Evolutionary conservation across 2,797 vertebrate genomes (phyloP).

Genomic region (Peromyscus attwateri): DNA sequence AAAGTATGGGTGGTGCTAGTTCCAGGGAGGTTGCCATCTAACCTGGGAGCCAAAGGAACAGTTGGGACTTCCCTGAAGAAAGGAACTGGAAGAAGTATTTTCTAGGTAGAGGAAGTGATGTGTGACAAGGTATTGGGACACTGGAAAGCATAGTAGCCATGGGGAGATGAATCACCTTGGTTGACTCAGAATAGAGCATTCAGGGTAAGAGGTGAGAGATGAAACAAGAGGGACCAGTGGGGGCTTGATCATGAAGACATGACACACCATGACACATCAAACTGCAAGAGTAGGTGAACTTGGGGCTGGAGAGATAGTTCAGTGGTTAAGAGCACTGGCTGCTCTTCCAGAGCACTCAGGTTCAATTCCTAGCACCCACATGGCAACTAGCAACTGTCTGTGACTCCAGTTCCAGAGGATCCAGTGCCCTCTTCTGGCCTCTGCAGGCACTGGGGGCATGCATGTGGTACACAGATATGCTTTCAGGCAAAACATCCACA

Average conservation of each 20-base stretch:
- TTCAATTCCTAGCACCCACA: background rate
- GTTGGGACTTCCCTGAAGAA: background rate
- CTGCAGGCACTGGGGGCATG: background rate
- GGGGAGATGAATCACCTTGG: background rate
- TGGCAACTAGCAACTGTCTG: background rate
- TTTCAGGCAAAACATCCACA: background rate
- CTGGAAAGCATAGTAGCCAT: background rate
- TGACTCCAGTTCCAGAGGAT: background rate
- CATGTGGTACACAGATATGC: background rate
- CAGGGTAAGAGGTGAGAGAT: background rate
- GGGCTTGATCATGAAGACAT: background rate
- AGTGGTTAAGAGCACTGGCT: background rate
- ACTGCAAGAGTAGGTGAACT: background rate
- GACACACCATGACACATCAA: background rate
- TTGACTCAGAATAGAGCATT: slow-evolving; percentile 19
- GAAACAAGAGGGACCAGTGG: background rate
- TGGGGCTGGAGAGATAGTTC: background rate
- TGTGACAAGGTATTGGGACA: background rate
- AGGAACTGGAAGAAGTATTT: background rate
- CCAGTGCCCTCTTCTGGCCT: background rate
- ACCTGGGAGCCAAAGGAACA: background rate
- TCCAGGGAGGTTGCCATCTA: background rate
- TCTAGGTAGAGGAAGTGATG: background rate
- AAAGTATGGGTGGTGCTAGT: background rate
- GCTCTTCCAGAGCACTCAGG: background rate